Conservation (phyloP, 2,888 invertebrate species). For the Diploptera punctata region DNA sequence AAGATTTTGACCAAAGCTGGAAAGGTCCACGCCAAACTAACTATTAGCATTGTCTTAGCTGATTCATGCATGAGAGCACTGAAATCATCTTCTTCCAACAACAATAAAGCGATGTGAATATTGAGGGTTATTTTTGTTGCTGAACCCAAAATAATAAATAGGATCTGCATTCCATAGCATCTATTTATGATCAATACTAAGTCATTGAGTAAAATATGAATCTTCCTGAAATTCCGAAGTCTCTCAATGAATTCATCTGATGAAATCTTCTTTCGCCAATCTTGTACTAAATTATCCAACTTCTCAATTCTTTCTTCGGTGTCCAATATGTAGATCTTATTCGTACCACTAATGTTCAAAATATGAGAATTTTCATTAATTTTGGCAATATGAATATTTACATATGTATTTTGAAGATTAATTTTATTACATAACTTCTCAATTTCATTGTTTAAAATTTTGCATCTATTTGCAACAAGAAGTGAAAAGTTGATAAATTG, state of each 20-base stretch:
- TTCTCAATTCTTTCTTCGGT: neutral
- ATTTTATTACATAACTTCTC: neutral
- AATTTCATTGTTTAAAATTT: neutral
- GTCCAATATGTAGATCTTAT: too few species aligned
- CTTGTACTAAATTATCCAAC: neutral
- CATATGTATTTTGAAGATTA: neutral
- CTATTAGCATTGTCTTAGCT: neutral
- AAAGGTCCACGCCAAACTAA: neutral
- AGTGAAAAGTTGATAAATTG: neutral
- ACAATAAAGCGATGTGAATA: neutral
- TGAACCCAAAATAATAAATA: neutral
- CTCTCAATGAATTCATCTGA: neutral
- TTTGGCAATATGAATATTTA: too few species aligned
- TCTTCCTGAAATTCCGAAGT: neutral
- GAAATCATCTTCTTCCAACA: neutral
- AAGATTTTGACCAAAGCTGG: neutral
- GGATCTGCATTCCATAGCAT: neutral
- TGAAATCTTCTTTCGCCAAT: neutral
- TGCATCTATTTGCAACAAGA: neutral
- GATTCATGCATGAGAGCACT: too few species aligned
- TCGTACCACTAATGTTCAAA: too few species aligned
- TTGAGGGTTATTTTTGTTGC: neutral
- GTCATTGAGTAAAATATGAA: neutral
- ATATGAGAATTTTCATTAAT: too few species aligned
- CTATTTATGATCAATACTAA: neutral